These are phyloP conservation scores for Percopsis transmontana DNA, from an alignment of 2,113 vertebrate genomes.

Conservation along the genomic window DNA sequence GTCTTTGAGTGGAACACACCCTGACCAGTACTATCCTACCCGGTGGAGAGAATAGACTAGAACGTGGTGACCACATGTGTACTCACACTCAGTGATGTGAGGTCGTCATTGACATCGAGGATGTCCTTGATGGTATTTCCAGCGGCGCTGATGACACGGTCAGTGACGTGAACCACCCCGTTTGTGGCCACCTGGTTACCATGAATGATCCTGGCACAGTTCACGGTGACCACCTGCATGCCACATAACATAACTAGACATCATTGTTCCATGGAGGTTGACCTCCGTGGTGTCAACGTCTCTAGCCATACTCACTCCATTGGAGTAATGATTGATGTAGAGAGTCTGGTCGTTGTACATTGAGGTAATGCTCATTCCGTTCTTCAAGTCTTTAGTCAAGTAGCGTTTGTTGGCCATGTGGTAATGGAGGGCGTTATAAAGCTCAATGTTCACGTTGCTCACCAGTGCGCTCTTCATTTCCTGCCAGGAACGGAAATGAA, in stretches of 20 bases:
- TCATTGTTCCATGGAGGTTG: neutral
- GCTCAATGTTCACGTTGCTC: conserved; percentile 94
- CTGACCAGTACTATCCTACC: too few species aligned
- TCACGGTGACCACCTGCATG: conserved; percentile 92
- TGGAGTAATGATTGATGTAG: conserved; percentile 92
- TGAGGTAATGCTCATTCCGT: conserved; percentile 85
- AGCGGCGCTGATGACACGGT: conserved; percentile 88
- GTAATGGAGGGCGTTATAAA: conserved; percentile 92
- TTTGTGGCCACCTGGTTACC: conserved; percentile 97
- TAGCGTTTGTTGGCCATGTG: conserved; percentile 93
- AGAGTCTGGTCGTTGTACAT: conserved; percentile 91
- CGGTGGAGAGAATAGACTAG: neutral
- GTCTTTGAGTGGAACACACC: too few species aligned
- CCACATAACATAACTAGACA: neutral
- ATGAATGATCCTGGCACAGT: conserved; percentile 92
- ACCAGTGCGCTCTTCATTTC: conserved; percentile 82
- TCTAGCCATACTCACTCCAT: conserved; percentile 83
- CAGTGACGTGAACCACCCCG: conserved; percentile 94
- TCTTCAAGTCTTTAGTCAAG: conserved; percentile 94
- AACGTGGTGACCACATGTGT: neutral
- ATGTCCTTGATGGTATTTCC: conserved; percentile 86
- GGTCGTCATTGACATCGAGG: conserved; percentile 86
- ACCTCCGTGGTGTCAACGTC: neutral
- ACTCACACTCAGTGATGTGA: conserved; percentile 85
- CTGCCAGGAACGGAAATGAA: conserved; percentile 64